Percentiles rank a stretch among this genome's conserved stretches.
Evolutionary conservation across 2,113 vertebrate genomes (phyloP).

Genomic region (Ahaetulla prasina): DNA sequence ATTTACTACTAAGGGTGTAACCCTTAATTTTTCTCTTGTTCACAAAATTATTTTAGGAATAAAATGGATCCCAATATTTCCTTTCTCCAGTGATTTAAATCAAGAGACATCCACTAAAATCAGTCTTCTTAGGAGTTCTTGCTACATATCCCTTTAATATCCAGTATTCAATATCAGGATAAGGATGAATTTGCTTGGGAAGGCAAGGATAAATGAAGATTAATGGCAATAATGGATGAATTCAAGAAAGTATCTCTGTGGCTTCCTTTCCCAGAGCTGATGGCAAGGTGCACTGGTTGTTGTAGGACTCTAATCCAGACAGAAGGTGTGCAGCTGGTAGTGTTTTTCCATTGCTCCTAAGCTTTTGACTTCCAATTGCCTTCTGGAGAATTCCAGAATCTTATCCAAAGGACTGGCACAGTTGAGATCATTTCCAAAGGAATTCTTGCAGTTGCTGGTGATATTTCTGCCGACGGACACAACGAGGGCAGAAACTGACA

Average conservation of each 20-base stretch:
- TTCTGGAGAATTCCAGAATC: background rate
- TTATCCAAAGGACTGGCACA: background rate
- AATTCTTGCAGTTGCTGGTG: slow-evolving; percentile 55
- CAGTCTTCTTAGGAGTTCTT: background rate
- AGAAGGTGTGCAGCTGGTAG: background rate
- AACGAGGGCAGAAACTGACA: slow-evolving; percentile 78
- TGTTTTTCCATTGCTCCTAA: background rate
- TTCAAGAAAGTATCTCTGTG: background rate
- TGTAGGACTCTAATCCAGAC: background rate
- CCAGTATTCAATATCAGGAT: background rate
- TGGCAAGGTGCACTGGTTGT: background rate
- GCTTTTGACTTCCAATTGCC: background rate
- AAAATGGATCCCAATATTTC: background rate
- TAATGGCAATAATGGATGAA: background rate
- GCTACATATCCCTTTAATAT: background rate
- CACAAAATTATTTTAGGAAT: slow-evolving; percentile 2
- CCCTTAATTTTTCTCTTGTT: slow-evolving; percentile 54
- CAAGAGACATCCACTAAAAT: background rate
- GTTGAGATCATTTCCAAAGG: background rate
- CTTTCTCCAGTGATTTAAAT: background rate
- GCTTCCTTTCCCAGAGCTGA: background rate
- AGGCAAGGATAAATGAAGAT: background rate
- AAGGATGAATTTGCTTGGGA: background rate
- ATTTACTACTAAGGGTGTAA: slow-evolving; percentile 58
- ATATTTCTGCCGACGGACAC: slow-evolving; percentile 83